Percentiles rank a stretch among this genome's conserved stretches.
Conservation (phyloP, 2,797 vertebrate species). For the Typhlichthys subterraneus region DNA sequence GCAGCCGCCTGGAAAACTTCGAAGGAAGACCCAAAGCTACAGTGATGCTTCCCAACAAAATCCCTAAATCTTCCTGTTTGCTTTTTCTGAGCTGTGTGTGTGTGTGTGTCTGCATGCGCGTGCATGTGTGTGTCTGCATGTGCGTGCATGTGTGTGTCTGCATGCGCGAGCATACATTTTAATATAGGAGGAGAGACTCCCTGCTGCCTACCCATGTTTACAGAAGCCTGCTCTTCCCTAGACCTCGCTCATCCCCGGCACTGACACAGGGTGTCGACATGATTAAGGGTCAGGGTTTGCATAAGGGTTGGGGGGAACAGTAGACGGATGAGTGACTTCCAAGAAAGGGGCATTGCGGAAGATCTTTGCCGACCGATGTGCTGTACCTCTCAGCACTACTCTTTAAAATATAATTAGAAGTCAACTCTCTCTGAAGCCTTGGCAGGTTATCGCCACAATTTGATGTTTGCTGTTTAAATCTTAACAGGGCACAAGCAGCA, state of each 20-base stretch:
- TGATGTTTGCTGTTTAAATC: conserved; percentile 84
- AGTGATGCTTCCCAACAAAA: conserved; percentile 72
- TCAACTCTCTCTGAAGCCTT: conserved; percentile 73
- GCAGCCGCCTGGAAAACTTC: conserved; percentile 62
- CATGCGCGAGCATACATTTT: no score
- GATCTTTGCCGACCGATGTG: conserved; percentile 74
- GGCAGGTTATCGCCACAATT: conserved; percentile 77
- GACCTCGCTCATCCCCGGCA: conserved; percentile 71
- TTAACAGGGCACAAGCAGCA: conserved; percentile 75
- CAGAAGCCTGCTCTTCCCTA: conserved; percentile 71
- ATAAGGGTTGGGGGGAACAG: conserved; percentile 53
- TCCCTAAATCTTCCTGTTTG: conserved; percentile 77
- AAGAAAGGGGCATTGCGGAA: conserved; percentile 78
- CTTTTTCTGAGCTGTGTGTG: conserved; percentile 59
- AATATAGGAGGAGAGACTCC: conserved; percentile 44
- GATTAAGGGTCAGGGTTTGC: conserved; percentile 74
- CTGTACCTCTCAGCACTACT: conserved; percentile 74
- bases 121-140: conserved; percentile 23
- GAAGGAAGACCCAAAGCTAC: conserved; percentile 65
- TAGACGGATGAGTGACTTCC: conserved; percentile 80
- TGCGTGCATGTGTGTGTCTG: conserved; percentile 31
- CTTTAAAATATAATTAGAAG: conserved; percentile 82
- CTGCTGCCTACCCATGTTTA: conserved; percentile 71
- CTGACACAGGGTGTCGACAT: conserved; percentile 72
- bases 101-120: conserved; percentile 20